phyloP scores from a whole-genome alignment of 2,113 vertebrate genomes.

The Festucalex cinctus region DNA sequence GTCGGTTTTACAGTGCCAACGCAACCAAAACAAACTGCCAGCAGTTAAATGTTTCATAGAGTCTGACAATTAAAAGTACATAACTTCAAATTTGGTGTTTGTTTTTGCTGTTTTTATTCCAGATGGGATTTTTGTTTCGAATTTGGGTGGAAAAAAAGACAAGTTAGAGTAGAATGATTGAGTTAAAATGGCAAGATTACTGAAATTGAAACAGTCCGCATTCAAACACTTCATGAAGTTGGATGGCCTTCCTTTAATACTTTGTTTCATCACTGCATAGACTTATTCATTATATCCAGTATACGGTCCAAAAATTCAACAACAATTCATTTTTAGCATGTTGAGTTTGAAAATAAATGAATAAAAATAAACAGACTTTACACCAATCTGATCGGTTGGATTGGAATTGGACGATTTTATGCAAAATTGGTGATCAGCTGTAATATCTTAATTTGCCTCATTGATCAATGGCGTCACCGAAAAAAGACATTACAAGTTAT shows the following conservation, averaged over 20 bases:
- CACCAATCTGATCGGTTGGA: too few species aligned
- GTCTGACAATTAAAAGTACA: not conserved
- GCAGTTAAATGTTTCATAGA: too few species aligned
- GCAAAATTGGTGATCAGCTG: too few species aligned
- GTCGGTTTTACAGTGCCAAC: not conserved
- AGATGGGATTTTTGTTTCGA: not conserved
- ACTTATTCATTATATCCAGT: not conserved
- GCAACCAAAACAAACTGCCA: not conserved
- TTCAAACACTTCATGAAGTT: not conserved
- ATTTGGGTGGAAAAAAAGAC: not conserved
- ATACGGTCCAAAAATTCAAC: not conserved
- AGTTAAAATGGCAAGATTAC: not conserved
- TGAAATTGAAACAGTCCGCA: not conserved
- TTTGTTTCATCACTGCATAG: not conserved
- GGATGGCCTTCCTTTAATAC: not conserved
- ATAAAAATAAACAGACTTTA: too few species aligned
- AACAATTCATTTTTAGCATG: not conserved
- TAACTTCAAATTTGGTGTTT: not conserved
- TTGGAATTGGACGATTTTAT: too few species aligned
- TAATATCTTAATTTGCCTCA: too few species aligned
- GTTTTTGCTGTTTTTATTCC: not conserved
- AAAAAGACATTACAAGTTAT: too few species aligned
- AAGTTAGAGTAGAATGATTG: not conserved
- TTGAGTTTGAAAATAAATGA: too few species aligned
- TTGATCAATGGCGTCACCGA: too few species aligned